Evolutionary conservation across 2,888 invertebrate species (phyloP).

Genomic region (Lissonota sp.): DNA sequence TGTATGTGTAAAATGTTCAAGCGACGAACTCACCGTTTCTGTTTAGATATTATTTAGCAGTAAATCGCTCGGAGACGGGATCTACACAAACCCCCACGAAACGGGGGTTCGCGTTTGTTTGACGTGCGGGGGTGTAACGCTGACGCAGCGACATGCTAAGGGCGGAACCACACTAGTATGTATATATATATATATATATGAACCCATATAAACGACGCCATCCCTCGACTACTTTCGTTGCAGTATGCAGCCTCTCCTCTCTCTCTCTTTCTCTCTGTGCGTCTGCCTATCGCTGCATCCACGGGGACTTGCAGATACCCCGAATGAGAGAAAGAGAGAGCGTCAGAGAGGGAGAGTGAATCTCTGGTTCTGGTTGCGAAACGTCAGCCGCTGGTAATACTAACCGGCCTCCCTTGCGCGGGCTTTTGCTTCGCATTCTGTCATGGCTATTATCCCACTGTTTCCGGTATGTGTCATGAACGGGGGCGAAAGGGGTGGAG

Average conservation of each 20-base stretch:
- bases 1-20: background rate
- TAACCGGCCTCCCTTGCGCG: too few species aligned
- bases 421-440: too few species aligned
- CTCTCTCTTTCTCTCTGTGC: slow-evolving; percentile 19
- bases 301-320: background rate
- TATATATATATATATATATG: slow-evolving; percentile 60
- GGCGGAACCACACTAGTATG: slow-evolving; percentile 75
- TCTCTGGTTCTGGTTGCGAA: too few species aligned
- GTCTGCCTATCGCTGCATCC: slow-evolving; percentile 21
- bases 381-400: too few species aligned
- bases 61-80: slow-evolving; percentile 74
- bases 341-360: too few species aligned
- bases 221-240: slow-evolving; percentile 67
- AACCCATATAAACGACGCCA: slow-evolving; percentile 62
- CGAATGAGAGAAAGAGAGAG: background rate
- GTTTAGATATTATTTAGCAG: slow-evolving; percentile 82
- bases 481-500: too few species aligned
- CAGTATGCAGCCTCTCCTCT: slow-evolving; percentile 2
- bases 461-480: too few species aligned
- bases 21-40: slow-evolving; percentile 56
- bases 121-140: slow-evolving; percentile 77
- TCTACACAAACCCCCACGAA: slow-evolving; percentile 22
- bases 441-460: too few species aligned
- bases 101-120: slow-evolving; percentile 67
- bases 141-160: slow-evolving; percentile 82